Evolutionary conservation across 1,140 invertebrate species (phyloP).

Genomic region (Magallana ariakensis): DNA sequence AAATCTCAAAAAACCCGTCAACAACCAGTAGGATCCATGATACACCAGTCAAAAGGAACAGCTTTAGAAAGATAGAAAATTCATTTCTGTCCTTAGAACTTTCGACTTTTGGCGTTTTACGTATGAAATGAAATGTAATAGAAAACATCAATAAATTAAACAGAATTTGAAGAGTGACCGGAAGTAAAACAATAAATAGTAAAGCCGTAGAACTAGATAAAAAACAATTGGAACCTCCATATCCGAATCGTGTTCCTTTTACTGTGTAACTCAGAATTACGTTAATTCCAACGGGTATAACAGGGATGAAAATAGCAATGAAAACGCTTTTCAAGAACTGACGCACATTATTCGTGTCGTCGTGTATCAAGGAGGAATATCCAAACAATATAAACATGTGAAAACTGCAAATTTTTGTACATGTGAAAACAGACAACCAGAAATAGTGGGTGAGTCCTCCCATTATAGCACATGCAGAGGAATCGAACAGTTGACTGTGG

Average conservation of each 20-base stretch:
- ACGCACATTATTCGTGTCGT: too few relatives aligned
- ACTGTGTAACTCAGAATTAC: not conserved
- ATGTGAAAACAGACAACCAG: slow-evolving; percentile 34
- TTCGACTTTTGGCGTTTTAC: not conserved
- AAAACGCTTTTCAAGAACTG: not conserved
- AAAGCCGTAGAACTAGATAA: not conserved
- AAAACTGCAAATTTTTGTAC: slow-evolving; percentile 25
- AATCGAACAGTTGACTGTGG: not conserved
- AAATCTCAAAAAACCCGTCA: slow-evolving; percentile 33
- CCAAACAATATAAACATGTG: slow-evolving; percentile 44
- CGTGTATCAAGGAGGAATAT: not conserved
- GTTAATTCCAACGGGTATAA: not conserved
- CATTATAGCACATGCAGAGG: not conserved
- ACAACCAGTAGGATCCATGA: slow-evolving; percentile 40
- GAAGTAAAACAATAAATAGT: slow-evolving; percentile 18
- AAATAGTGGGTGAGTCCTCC: slow-evolving; percentile 34
- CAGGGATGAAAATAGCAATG: not conserved
- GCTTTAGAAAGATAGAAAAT: slow-evolving; percentile 25
- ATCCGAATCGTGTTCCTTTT: not conserved
- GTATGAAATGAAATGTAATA: not conserved
- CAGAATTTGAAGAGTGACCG: not conserved
- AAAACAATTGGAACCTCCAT: slow-evolving; percentile 35
- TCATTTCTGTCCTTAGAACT: slow-evolving; percentile 6
- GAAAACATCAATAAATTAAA: slow-evolving; percentile 27
- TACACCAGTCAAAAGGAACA: slow-evolving; percentile 34